phyloP scores from a whole-genome alignment of 2,113 vertebrate species.

The Bubo scandiacus region DNA sequence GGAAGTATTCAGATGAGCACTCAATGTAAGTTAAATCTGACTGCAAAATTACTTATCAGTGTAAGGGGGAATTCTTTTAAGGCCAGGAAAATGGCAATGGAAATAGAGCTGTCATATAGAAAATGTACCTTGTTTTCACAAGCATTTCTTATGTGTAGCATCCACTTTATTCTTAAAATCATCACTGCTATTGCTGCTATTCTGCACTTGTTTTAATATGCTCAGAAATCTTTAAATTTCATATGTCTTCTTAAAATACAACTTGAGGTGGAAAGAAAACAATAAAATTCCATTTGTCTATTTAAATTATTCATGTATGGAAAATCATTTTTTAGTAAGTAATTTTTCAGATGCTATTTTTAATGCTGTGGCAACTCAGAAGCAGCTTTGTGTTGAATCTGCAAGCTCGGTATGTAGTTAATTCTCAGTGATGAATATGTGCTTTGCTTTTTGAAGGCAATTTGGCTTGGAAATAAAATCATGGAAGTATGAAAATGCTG shows the following conservation, averaged over 20 bases:
- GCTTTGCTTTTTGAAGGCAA: conserved; percentile 38
- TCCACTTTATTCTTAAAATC: not conserved
- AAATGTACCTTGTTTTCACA: not conserved
- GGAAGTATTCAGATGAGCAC: not conserved
- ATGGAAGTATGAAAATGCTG: conserved; percentile 42
- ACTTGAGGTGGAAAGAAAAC: not conserved
- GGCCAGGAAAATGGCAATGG: not conserved
- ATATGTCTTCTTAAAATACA: not conserved
- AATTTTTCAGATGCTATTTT: conserved; percentile 49
- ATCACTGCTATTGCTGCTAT: not conserved
- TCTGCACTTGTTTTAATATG: not conserved
- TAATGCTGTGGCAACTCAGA: conserved; percentile 30
- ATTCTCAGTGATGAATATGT: conserved; percentile 4
- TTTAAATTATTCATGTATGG: conserved; percentile 13
- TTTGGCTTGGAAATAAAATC: conserved; percentile 49
- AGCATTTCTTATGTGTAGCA: not conserved
- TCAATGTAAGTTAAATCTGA: not conserved
- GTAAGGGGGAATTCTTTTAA: not conserved
- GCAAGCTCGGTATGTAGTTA: not conserved
- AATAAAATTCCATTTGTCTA: not conserved
- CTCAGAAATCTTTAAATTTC: not conserved
- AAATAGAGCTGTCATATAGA: not conserved
- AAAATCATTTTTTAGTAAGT: not conserved
- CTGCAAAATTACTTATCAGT: not conserved
- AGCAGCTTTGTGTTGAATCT: conserved; percentile 54